These are phyloP conservation scores for Platycheirus rosarum DNA, from an alignment of 2,888 invertebrate species.

Conservation along the genomic window DNA sequence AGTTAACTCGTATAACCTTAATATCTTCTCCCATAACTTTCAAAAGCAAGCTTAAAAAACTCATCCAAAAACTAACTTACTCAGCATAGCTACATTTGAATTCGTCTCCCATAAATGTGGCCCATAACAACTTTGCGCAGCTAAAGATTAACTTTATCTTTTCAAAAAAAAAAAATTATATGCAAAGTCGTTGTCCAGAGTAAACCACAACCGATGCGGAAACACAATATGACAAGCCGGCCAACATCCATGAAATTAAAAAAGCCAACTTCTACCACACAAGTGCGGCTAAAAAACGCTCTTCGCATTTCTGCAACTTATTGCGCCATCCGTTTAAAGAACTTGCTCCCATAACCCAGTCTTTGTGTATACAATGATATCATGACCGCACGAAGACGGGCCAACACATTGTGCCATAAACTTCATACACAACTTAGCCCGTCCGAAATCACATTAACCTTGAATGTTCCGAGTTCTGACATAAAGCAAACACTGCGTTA, in stretches of 20 bases:
- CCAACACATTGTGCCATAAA: conserved; percentile 41
- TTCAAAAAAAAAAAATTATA: conserved; percentile 46
- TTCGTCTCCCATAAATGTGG: conserved; percentile 17
- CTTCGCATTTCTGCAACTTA: conserved; percentile 59
- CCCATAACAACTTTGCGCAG: conserved; percentile 44
- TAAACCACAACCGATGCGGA: conserved; percentile 67
- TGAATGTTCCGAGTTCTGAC: conserved; percentile 60
- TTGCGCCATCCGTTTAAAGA: conserved; percentile 37
- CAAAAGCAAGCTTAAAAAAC: no score
- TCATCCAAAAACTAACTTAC: no score
- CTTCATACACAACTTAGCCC: conserved; percentile 55
- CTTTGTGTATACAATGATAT: conserved; percentile 37
- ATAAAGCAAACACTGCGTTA: conserved; percentile 64
- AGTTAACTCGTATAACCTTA: no score
- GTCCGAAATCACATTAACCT: conserved; percentile 69
- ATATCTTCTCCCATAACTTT: no score
- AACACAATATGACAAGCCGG: conserved; percentile 67
- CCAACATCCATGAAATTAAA: conserved; percentile 72
- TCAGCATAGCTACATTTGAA: conserved; percentile 20
- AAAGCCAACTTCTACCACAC: conserved; percentile 27
- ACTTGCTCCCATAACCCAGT: conserved; percentile 49
- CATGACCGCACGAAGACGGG: conserved; percentile 9
- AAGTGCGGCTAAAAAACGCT: conserved; percentile 37
- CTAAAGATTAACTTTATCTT: conserved; percentile 50
- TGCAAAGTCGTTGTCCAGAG: conserved; percentile 52